Evolutionary conservation across 2,888 invertebrate genomes (phyloP).

Genomic region (Cybosia mesomella): DNA sequence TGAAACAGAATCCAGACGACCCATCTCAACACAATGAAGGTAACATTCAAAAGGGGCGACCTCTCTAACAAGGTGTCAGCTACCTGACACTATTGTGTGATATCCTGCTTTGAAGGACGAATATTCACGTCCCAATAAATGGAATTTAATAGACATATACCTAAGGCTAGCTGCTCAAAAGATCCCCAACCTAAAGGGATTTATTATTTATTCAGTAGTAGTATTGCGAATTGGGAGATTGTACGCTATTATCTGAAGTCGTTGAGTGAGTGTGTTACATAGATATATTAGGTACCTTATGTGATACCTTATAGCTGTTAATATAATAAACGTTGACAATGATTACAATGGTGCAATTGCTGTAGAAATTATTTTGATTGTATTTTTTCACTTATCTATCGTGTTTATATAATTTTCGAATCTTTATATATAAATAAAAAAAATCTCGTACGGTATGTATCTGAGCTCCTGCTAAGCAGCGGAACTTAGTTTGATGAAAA

Average conservation of each 20-base stretch:
- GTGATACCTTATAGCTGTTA: no score
- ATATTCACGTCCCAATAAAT: conserved; percentile 78
- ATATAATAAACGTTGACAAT: no score
- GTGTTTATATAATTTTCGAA: no score
- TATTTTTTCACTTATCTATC: no score
- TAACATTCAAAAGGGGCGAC: conserved; percentile 73
- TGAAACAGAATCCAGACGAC: conserved; percentile 75
- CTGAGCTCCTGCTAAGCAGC: no score
- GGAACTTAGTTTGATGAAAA: no score
- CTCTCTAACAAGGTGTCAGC: conserved; percentile 82
- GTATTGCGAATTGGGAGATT: conserved; percentile 54
- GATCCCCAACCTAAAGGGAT: conserved; percentile 54
- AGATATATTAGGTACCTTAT: no score
- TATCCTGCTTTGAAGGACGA: conserved; percentile 73
- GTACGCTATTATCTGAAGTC: conserved; percentile 45
- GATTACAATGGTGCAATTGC: no score
- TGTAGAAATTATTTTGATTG: no score
- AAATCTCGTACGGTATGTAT: no score
- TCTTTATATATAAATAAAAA: no score
- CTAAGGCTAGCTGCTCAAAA: conserved; percentile 53
- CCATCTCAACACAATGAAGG: conserved; percentile 77
- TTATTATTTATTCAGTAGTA: conserved; percentile 55
- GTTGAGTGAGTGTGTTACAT: background rate
- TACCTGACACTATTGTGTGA: conserved; percentile 82
- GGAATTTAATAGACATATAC: conserved; percentile 52